Conservation (phyloP, 2,797 vertebrate species). For the Hemibagrus guttatus region DNA sequence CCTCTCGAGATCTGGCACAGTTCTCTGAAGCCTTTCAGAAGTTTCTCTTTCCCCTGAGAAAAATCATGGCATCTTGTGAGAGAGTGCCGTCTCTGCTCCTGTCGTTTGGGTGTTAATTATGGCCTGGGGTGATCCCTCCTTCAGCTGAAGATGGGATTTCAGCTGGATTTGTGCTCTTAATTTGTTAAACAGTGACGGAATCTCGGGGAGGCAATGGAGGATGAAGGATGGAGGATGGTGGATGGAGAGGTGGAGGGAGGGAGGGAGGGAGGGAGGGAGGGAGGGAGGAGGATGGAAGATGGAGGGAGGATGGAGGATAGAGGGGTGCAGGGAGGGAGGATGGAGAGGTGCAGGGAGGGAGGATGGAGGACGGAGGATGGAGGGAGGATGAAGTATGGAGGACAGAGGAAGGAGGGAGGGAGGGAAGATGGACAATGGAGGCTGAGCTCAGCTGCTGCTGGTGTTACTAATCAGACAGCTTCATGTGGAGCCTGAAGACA, state of each 20-base stretch:
- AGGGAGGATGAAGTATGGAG: background rate
- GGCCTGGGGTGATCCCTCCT: constrained; percentile 44
- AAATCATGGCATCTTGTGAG: constrained; percentile 10
- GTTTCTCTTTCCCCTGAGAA: constrained; percentile 40
- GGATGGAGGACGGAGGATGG: background rate
- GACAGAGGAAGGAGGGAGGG: background rate
- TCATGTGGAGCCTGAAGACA: background rate
- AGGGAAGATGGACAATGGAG: too few species aligned
- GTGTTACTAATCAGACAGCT: constrained; percentile 7
- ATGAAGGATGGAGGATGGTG: background rate
- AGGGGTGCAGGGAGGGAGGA: background rate
- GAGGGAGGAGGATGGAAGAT: background rate
- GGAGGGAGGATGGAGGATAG: background rate
- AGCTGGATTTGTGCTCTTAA: constrained; percentile 2
- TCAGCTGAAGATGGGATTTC: constrained; percentile 27
- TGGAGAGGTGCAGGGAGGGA: background rate
- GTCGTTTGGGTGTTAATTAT: constrained; percentile 49
- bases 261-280: too few species aligned
- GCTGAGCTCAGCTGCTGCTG: constrained; percentile 2
- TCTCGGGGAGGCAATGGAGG: background rate
- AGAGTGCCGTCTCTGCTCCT: background rate
- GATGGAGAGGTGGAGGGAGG: background rate
- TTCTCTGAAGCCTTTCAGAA: constrained; percentile 33
- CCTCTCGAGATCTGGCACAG: constrained; percentile 17
- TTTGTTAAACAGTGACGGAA: constrained; percentile 12